Evolutionary conservation across 2,888 invertebrate species (phyloP).

Genomic region (Odontocolon sp.): DNA sequence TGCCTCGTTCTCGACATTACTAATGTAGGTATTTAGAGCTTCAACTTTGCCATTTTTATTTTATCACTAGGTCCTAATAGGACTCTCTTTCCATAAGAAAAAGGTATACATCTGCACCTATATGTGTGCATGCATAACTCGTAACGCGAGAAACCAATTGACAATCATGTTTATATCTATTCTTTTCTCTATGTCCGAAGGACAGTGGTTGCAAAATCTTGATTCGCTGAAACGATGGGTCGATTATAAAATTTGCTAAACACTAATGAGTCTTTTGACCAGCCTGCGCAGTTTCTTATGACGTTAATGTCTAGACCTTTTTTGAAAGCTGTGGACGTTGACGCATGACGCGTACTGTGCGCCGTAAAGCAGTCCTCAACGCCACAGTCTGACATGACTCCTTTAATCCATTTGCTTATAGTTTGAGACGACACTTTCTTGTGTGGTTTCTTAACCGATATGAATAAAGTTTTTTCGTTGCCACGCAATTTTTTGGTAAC

Average conservation of each 20-base stretch:
- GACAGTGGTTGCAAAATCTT: conserved; percentile 10
- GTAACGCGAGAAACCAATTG: too few relatives aligned
- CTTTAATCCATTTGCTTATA: conserved; percentile 24
- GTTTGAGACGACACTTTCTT: conserved; percentile 4
- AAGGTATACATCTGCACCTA: too few relatives aligned
- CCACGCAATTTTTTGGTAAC: background rate
- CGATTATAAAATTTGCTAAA: conserved; percentile 22
- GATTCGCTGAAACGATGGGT: background rate
- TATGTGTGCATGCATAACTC: too few relatives aligned
- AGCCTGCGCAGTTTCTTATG: too few relatives aligned
- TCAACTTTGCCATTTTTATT: too few relatives aligned
- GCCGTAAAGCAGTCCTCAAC: conserved; percentile 4
- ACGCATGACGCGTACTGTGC: conserved; percentile 15
- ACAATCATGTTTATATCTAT: too few relatives aligned
- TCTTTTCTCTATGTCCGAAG: conserved; percentile 10
- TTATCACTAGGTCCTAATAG: too few relatives aligned
- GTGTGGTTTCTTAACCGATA: conserved; percentile 2
- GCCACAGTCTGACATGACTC: conserved; percentile 9
- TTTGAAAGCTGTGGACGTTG: background rate
- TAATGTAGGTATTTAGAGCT: too few relatives aligned
- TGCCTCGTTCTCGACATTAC: too few relatives aligned
- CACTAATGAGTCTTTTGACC: too few relatives aligned
- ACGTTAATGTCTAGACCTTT: background rate
- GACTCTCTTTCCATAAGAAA: too few relatives aligned
- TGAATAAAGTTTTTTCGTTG: background rate